Evolutionary conservation across 1,140 invertebrate genomes (phyloP), one percentile per base, ranked within the genome.

Genomic region (Xylocopa sonorina): DNA sequence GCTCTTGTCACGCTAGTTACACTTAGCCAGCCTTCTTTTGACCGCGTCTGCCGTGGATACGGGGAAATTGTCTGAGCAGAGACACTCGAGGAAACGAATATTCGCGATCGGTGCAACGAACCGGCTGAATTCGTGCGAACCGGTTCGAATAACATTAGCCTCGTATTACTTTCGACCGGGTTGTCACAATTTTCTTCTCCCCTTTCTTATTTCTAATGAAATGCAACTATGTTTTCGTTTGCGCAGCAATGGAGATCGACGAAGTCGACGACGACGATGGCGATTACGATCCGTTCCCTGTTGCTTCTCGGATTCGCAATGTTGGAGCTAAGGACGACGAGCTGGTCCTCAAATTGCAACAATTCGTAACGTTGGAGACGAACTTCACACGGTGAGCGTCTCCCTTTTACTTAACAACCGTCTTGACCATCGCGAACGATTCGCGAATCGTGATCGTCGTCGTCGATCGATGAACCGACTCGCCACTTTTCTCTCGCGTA

Each of bases 321-420:
- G 41, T 58, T 38, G 78, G 51, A 34, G 87, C 80, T 16, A 87
- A 80, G 71, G 79, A 83, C 83, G 88, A 87, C 72, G 84, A 90
- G 53, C 67, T 85, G 38, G 69, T 88, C 71, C 82, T 55, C 83
- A 58, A 80, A 88, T 78, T 92, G 50, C 86, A 88, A 53, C 87
- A 85, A 34, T 82, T 88, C 46, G 86, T 86, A 14, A 73, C 75
- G 14, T 87, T 85, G 76, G 81, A 88, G 27, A 84, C 80, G 21
- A 66, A 63, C 75, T 88, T 84, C 85, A 87, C 88, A 77, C 82
- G 91, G 91, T 92, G 80, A 91, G 90, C 88, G 87, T 85, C 41
- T 27, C 32, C 16, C 21, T 46, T 50, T 55, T 10, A 27, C 12
- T 68, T n/a, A n/a, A n/a, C 9, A 29, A 41, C n/a, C 29, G 9